Evolutionary conservation across 2,797 vertebrate species (phyloP).

Genomic region (Halcyon leucocephala): DNA sequence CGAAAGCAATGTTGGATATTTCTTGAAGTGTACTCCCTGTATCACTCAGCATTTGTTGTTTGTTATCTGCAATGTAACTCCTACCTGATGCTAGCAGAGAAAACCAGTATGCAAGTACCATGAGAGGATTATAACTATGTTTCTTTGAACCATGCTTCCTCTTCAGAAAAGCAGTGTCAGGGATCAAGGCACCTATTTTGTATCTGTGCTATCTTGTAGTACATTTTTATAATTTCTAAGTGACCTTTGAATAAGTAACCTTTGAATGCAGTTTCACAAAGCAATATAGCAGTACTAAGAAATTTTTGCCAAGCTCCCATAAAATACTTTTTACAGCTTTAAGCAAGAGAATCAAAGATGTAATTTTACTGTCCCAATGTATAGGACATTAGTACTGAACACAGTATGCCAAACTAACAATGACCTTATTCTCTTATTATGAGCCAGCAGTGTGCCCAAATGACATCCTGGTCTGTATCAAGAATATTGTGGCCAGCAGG

Average conservation of each 20-base stretch:
- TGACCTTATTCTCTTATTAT: background rate
- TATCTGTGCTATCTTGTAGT: background rate
- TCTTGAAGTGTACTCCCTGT: background rate
- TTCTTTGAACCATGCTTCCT: background rate
- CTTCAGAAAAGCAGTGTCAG: background rate
- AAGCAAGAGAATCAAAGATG: background rate
- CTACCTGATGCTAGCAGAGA: background rate
- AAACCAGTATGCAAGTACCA: fast-evolving
- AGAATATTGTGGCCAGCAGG: too few relatives aligned
- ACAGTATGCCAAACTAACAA: fast-evolving
- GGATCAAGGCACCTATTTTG: background rate
- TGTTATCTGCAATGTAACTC: fast-evolving
- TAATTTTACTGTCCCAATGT: background rate
- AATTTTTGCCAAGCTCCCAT: background rate
- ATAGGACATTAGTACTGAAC: background rate
- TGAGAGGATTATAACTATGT: fast-evolving
- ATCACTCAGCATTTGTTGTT: background rate
- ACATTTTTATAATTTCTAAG: background rate
- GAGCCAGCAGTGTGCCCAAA: too few relatives aligned
- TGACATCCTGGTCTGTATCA: too few relatives aligned
- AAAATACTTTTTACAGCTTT: background rate
- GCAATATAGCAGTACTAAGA: fast-evolving
- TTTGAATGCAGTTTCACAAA: background rate
- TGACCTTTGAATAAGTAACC: background rate
- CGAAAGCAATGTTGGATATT: background rate